Evolutionary conservation across 2,888 invertebrate species (phyloP).

Genomic region (Aradus depressus): DNA sequence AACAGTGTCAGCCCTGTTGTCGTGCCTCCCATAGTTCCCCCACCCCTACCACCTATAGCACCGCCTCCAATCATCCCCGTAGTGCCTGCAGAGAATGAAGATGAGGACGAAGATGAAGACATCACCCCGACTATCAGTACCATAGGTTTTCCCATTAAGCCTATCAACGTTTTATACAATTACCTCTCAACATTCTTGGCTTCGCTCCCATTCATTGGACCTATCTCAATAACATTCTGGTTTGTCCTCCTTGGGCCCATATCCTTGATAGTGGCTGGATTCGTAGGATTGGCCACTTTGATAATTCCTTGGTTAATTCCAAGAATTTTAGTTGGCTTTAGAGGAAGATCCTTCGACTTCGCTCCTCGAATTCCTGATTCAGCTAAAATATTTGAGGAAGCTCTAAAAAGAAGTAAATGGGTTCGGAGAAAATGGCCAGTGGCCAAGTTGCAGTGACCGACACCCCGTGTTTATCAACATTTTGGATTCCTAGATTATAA

Average conservation of each 20-base stretch:
- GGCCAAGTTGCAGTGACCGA: no score
- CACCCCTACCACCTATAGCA: background rate
- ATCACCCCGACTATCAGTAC: no score
- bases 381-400: no score
- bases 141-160: background rate
- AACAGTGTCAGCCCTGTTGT: background rate
- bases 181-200: slow-evolving; percentile 44
- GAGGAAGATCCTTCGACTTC: slow-evolving; percentile 13
- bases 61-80: background rate
- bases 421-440: no score
- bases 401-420: no score
- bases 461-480: no score
- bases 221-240: slow-evolving; percentile 47
- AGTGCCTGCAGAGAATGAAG: background rate
- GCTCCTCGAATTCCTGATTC: no score
- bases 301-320: slow-evolving; percentile 55
- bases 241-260: slow-evolving; percentile 52
- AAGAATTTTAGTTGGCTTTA: slow-evolving; percentile 35
- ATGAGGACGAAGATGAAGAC: slow-evolving; percentile 1
- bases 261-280: slow-evolving; percentile 48
- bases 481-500: no score
- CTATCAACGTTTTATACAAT: slow-evolving; percentile 36
- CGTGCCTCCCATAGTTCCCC: background rate
- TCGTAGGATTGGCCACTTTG: slow-evolving; percentile 49
- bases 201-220: slow-evolving; percentile 46